Conservation (phyloP, 2,113 vertebrate species). For the Trematomus loennbergii region DNA sequence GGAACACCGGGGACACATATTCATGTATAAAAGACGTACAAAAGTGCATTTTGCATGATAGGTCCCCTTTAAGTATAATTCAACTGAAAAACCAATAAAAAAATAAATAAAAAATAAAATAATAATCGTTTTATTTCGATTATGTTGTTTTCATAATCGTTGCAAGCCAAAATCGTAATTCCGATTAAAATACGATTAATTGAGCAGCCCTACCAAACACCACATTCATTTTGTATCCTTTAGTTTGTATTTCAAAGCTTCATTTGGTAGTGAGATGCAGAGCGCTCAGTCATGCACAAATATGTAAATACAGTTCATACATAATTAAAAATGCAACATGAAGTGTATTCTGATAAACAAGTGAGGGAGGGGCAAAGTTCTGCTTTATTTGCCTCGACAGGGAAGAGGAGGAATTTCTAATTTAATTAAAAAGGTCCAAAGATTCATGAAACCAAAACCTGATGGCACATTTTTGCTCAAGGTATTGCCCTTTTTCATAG, state of each 20-base stretch:
- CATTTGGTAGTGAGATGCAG: constrained; percentile 47
- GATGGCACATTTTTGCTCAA: neutral
- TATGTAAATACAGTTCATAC: constrained; percentile 61
- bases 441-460: constrained; percentile 3
- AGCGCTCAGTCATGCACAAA: constrained; percentile 34
- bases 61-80: no score
- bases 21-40: no score
- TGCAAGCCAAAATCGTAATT: no score
- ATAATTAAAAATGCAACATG: constrained; percentile 65
- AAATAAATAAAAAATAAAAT: no score
- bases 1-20: no score
- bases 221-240: constrained; percentile 53
- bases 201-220: no score
- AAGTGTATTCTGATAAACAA: constrained; percentile 55
- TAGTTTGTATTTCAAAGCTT: constrained; percentile 39
- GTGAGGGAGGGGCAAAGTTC: constrained; percentile 13
- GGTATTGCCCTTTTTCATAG: neutral
- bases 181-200: no score
- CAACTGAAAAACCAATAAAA: no score
- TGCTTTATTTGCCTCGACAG: constrained; percentile 1
- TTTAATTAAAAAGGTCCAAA: constrained; percentile 56
- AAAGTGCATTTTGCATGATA: no score
- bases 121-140: no score
- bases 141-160: no score
- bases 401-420: constrained; percentile 38